Evolutionary conservation across 2,888 invertebrate genomes (phyloP).

Genomic region (Dryococelus australis): DNA sequence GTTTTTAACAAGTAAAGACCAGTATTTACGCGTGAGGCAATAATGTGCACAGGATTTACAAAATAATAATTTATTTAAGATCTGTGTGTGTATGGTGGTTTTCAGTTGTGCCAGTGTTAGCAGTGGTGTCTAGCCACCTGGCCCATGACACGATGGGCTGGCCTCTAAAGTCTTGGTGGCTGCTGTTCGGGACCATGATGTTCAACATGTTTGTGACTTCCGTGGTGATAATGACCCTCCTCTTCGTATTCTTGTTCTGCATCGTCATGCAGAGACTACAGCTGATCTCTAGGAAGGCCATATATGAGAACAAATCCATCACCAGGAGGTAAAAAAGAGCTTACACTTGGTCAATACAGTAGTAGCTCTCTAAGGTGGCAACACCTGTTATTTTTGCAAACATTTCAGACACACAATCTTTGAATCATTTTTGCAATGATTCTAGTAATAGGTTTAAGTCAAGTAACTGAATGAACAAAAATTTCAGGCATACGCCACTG

Average conservation of each 20-base stretch:
- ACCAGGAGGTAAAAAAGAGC: constrained; percentile 53
- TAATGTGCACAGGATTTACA: too few relatives aligned
- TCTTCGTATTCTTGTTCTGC: constrained; percentile 73
- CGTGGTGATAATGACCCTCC: constrained; percentile 70
- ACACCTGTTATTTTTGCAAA: too few relatives aligned
- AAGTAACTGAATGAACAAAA: too few relatives aligned
- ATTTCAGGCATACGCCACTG: too few relatives aligned
- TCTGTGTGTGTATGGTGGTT: neutral
- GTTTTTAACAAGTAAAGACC: too few relatives aligned
- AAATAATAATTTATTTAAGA: too few relatives aligned
- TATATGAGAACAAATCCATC: constrained; percentile 56
- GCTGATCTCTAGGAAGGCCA: constrained; percentile 52
- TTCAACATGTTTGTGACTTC: constrained; percentile 74
- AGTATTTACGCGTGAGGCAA: too few relatives aligned
- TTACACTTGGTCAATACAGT: too few relatives aligned
- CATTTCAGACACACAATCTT: too few relatives aligned
- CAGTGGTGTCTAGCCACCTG: constrained; percentile 71
- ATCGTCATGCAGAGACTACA: constrained; percentile 70
- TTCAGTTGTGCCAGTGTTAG: constrained; percentile 71
- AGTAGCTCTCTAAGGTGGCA: too few relatives aligned
- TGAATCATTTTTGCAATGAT: too few relatives aligned
- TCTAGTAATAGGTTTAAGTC: too few relatives aligned
- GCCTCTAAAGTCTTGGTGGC: constrained; percentile 70
- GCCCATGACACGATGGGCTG: constrained; percentile 70
- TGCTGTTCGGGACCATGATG: constrained; percentile 65